These are phyloP conservation scores for Microcebus murinus DNA, from an alignment of 2,113 vertebrate genomes.

Conservation along the genomic window DNA sequence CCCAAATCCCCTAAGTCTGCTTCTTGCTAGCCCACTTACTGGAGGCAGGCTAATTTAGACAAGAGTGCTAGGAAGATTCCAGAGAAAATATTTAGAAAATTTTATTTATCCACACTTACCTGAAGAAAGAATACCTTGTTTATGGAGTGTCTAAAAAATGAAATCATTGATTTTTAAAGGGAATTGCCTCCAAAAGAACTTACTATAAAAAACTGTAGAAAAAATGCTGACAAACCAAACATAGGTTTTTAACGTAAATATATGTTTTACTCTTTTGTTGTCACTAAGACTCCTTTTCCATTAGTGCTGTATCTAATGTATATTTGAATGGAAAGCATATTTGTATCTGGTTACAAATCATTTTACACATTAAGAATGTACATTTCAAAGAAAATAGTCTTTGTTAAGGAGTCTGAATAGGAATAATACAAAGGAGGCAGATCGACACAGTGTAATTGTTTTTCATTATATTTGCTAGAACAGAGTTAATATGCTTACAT, in stretches of 20 bases:
- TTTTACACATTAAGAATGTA: slow-evolving; percentile 32
- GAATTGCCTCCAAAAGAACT: neutral
- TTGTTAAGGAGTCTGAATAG: slow-evolving; percentile 4
- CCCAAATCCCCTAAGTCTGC: neutral
- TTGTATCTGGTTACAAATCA: slow-evolving; percentile 22
- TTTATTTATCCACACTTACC: neutral
- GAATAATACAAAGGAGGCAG: slow-evolving; percentile 21
- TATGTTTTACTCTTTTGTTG: neutral
- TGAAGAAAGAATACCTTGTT: slow-evolving; percentile 9
- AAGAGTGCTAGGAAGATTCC: neutral
- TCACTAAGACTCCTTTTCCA: neutral
- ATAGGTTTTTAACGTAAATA: slow-evolving; percentile 24
- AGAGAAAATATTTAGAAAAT: neutral
- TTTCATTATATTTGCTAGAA: slow-evolving; percentile 13
- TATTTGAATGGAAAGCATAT: neutral
- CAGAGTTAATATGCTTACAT: neutral
- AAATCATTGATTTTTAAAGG: neutral
- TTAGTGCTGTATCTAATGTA: neutral
- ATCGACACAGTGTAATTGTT: neutral
- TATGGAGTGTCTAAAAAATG: neutral
- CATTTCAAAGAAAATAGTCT: slow-evolving; percentile 27
- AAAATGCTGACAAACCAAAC: neutral
- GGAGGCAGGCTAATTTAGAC: neutral
- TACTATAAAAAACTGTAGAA: neutral
- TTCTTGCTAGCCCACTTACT: neutral